These are phyloP conservation scores for Talpa occidentalis DNA, from an alignment of 2,113 vertebrate genomes.

Conservation along the genomic window DNA sequence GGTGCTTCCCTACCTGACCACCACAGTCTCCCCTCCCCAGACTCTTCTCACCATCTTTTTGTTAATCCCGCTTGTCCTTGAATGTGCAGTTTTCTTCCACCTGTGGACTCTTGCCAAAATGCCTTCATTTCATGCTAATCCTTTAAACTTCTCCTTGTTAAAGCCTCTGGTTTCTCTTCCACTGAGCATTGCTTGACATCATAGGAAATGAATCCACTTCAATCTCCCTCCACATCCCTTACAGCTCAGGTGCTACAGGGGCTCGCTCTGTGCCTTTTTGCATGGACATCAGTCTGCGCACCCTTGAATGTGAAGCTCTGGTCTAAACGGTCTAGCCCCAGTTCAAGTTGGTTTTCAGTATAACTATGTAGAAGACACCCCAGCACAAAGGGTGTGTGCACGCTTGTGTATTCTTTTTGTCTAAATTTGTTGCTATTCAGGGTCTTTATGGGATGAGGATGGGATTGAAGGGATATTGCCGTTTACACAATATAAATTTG, in stretches of 20 bases:
- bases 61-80: no score
- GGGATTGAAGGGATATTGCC: no score
- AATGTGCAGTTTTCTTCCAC: accelerated
- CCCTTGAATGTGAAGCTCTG: no score
- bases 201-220: not conserved
- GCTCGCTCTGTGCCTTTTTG: accelerated
- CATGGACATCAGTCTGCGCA: accelerated
- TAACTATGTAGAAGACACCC: not conserved
- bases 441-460: not conserved
- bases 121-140: not conserved
- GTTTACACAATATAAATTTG: no score
- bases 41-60: not conserved
- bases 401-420: not conserved
- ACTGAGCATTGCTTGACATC: not conserved
- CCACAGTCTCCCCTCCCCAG: not conserved
- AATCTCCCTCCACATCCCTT: not conserved
- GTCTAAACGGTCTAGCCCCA: no score
- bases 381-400: not conserved
- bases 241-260: no score
- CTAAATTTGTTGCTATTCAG: no score
- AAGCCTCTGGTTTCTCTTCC: not conserved
- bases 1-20: no score
- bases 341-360: no score
- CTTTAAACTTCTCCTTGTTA: not conserved
- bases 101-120: not conserved